Conservation (phyloP, 1,140 invertebrate species). For the Drosophila trapezifrons region DNA sequence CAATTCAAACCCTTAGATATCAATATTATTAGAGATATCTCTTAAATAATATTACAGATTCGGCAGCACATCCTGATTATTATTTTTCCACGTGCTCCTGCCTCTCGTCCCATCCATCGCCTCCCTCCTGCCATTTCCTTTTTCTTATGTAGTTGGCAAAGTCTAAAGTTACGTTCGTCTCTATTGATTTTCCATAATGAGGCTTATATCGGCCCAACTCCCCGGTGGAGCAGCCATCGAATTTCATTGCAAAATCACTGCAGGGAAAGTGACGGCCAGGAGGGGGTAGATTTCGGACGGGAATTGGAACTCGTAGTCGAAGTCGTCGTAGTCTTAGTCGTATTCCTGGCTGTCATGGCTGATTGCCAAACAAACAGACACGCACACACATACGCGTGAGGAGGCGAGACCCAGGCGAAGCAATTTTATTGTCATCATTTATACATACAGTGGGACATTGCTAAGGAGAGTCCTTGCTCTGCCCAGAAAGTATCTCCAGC, state of each 20-base stretch:
- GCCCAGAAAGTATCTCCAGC: neutral
- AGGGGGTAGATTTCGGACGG: slow-evolving; percentile 8
- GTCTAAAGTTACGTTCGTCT: slow-evolving; percentile 61
- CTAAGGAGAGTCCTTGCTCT: slow-evolving; percentile 2
- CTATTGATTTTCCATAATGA: slow-evolving; percentile 71
- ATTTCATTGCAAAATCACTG: slow-evolving; percentile 48
- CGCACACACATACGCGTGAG: slow-evolving; percentile 22
- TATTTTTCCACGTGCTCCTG: neutral
- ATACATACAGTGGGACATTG: slow-evolving; percentile 35
- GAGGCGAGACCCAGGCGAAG: slow-evolving; percentile 12
- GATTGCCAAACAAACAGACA: slow-evolving; percentile 39
- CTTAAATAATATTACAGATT: neutral
- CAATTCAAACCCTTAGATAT: too few species aligned
- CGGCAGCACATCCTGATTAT: neutral
- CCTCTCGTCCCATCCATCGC: neutral
- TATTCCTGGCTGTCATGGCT: slow-evolving; percentile 51
- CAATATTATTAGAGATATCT: neutral
- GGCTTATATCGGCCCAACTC: slow-evolving; percentile 38
- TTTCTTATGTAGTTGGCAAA: slow-evolving; percentile 31
- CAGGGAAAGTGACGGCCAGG: slow-evolving; percentile 30
- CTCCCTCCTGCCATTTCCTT: neutral
- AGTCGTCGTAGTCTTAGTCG: slow-evolving; percentile 4
- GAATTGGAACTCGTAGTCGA: slow-evolving; percentile 15
- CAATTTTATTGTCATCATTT: slow-evolving; percentile 54
- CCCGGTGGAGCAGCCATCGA: slow-evolving; percentile 30